Percentiles rank a stretch among this genome's conserved stretches.
phyloP scores from a whole-genome alignment of 2,888 invertebrate species.

The Yponomeuta plumbellus region DNA sequence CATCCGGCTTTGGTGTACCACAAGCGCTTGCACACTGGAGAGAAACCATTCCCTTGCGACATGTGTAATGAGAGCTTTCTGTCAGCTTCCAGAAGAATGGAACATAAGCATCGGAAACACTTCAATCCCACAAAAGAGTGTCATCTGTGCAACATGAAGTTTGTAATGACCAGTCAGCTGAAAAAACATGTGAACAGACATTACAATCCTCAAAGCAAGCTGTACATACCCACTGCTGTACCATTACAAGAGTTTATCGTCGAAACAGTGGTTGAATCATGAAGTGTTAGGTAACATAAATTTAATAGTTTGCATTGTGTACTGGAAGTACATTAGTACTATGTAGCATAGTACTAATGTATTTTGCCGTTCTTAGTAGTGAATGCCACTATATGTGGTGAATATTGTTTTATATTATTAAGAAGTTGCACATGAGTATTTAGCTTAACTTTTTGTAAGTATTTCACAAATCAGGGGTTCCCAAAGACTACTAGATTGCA shows the following conservation, averaged over 20 bases:
- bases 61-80: conserved; percentile 55
- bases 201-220: conserved; percentile 54
- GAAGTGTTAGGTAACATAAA: not conserved
- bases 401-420: not conserved
- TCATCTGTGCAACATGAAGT: conserved; percentile 48
- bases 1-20: conserved; percentile 54
- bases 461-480: too few species aligned
- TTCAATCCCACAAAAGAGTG: conserved; percentile 54
- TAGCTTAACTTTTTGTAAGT: too few species aligned
- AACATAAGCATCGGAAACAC: conserved; percentile 52
- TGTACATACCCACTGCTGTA: conserved; percentile 31
- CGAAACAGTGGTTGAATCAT: not conserved
- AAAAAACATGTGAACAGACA: conserved; percentile 51
- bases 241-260: not conserved
- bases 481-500: too few species aligned
- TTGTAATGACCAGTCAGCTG: conserved; percentile 41
- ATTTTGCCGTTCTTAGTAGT: too few species aligned
- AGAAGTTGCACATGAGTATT: not conserved
- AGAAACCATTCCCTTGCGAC: conserved; percentile 56
- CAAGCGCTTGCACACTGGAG: conserved; percentile 58
- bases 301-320: too few species aligned
- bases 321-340: too few species aligned
- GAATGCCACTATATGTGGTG: too few species aligned
- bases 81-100: conserved; percentile 55
- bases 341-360: too few species aligned